Percentiles rank a stretch among this genome's conserved stretches.
These are phyloP conservation scores for Microtus montanus DNA, from an alignment of 2,113 vertebrate genomes.

Conservation along the genomic window DNA sequence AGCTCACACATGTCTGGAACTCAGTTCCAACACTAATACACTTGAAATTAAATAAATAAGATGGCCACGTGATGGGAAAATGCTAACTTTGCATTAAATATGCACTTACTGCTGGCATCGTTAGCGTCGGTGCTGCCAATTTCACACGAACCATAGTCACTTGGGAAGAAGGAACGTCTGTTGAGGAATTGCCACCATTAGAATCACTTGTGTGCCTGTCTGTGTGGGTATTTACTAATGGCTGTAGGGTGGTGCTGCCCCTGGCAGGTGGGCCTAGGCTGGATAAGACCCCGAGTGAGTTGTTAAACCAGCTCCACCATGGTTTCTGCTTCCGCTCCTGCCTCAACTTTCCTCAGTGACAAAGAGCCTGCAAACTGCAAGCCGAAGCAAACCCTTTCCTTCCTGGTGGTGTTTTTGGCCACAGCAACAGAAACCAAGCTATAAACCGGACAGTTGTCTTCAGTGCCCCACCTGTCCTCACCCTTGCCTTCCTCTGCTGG, in stretches of 20 bases:
- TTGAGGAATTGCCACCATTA: not conserved
- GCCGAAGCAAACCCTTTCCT: no score
- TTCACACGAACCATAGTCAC: not conserved
- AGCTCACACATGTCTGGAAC: no score
- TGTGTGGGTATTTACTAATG: not conserved
- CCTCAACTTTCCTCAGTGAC: not conserved
- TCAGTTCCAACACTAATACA: no score
- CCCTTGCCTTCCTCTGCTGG: no score
- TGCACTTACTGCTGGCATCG: no score
- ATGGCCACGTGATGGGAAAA: not conserved
- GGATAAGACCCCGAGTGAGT: not conserved
- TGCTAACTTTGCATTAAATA: not conserved
- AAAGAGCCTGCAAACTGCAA: no score
- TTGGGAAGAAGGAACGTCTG: not conserved
- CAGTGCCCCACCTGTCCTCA: not conserved
- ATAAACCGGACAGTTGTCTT: not conserved
- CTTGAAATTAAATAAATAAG: no score
- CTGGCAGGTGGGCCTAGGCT: not conserved
- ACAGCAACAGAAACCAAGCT: not conserved
- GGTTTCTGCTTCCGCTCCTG: not conserved
- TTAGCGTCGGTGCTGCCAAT: not conserved
- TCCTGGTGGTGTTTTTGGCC: not conserved
- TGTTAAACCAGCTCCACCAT: not conserved
- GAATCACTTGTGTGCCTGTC: not conserved
- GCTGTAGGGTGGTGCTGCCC: not conserved